These are phyloP conservation scores for Escarpia spicata DNA, from an alignment of 2,888 invertebrate species.

Conservation along the genomic window DNA sequence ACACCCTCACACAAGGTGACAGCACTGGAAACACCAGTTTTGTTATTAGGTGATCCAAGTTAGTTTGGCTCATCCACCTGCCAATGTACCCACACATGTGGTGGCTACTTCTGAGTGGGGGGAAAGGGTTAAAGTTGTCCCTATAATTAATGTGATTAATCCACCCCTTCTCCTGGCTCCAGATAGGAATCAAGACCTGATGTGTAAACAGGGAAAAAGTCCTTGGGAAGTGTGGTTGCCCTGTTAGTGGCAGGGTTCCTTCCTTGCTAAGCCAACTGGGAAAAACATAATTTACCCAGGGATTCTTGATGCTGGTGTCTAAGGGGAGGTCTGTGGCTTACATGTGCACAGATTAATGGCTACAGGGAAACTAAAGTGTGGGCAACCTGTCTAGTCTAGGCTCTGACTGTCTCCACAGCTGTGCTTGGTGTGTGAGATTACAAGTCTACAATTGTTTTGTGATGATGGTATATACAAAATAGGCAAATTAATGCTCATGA, in stretches of 20 bases:
- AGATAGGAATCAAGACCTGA: neutral
- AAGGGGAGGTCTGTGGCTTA: neutral
- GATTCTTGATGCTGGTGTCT: neutral
- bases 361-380: neutral
- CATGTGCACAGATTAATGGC: neutral
- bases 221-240: neutral
- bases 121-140: neutral
- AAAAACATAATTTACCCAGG: neutral
- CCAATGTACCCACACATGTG: neutral
- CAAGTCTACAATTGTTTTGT: too few species aligned
- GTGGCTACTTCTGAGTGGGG: neutral
- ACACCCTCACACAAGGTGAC: neutral
- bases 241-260: neutral
- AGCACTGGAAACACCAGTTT: neutral
- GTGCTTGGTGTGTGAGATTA: too few species aligned
- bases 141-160: conserved; percentile 11
- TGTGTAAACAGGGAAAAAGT: conserved; percentile 16
- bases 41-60: neutral
- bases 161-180: neutral
- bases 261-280: neutral
- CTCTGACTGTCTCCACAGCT: neutral
- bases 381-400: neutral
- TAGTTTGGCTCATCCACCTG: neutral
- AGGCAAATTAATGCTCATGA: too few species aligned
- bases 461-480: too few species aligned